Evolutionary conservation across 2,113 vertebrate genomes (phyloP), one percentile per base, ranked within the genome.

Genomic region (Plectropomus leopardus): DNA sequence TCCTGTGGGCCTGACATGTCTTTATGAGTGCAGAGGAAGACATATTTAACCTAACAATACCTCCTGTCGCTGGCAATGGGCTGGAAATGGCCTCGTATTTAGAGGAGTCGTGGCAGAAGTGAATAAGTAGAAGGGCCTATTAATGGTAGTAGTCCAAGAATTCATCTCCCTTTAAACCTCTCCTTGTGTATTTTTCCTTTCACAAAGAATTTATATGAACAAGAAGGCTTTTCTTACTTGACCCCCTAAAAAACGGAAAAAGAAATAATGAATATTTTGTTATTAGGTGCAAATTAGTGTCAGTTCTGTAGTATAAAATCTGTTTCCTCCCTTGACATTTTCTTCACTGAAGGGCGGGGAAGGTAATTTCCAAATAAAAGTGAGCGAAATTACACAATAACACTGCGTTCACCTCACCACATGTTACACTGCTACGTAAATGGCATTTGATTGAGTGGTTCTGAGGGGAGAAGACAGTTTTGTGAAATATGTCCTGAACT

Each of bases 21-120:
- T 89, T 80, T 95, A 95, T 95, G 94, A 94, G 60, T 34, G 69
- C 84, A 93, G 15, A 68, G 92, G 89, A 93, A 94, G 95, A 94
- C 95, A 94, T 82, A 78, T 88, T 93, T 92, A 94, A 92, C 88
- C 80, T 87, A 54, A 80, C 59, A 94, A 93, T 90, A 83, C 81
- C 21, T 57, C 83, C 94, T 93, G 95, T 94, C 92, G 87, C 85
- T 88, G 87, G 78, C 91, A 83, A 94, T 93, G 85, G 89, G 78
- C 75, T 88, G 90, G 86, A 92, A 94, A 94, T 91, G 88, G 64
- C 40, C 73, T 76, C n/a, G 24, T 80, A 47, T 86, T 80, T 67
- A 80, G 54, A 65, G 54, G 55, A 70, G 69, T 23, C 23, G 5
- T 76, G 74, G 71, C 80, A 76, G 71, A 83, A 72, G 76, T 63